Evolutionary conservation across 2,888 invertebrate genomes (phyloP).

Genomic region (Chymomyza caudatula): DNA sequence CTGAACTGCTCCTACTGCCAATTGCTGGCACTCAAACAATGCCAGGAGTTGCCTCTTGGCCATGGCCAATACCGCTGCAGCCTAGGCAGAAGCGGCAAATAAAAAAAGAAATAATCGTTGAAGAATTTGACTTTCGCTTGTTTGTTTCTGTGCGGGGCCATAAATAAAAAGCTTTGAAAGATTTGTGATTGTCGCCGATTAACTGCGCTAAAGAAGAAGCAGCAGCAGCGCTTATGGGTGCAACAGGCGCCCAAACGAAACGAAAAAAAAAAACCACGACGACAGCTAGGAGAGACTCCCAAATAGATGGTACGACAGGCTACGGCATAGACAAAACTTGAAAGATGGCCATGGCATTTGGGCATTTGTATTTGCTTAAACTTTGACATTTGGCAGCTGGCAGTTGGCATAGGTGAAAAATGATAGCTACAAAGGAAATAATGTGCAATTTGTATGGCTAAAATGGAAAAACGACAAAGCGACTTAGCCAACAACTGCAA

Average conservation of each 20-base stretch:
- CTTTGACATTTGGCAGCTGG: slow-evolving; percentile 70
- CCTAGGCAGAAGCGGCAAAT: slow-evolving; percentile 51
- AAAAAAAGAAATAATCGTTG: slow-evolving; percentile 59
- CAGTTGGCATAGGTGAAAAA: not conserved
- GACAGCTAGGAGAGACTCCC: not conserved
- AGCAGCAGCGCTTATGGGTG: slow-evolving; percentile 53
- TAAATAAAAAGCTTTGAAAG: slow-evolving; percentile 60
- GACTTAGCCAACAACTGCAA: slow-evolving; percentile 8
- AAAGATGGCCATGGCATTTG: slow-evolving; percentile 15
- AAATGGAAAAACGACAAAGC: not conserved
- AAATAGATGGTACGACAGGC: not conserved
- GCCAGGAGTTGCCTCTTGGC: slow-evolving; percentile 10
- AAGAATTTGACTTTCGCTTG: slow-evolving; percentile 72
- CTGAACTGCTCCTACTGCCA: slow-evolving; percentile 40
- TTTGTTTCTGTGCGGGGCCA: slow-evolving; percentile 53
- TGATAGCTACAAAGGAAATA: not conserved
- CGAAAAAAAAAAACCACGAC: slow-evolving; percentile 48
- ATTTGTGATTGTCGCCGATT: slow-evolving; percentile 72
- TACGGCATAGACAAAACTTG: not conserved
- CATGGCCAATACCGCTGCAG: slow-evolving; percentile 17
- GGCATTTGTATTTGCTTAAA: slow-evolving; percentile 65
- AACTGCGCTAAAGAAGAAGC: slow-evolving; percentile 52
- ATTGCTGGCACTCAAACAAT: slow-evolving; percentile 5
- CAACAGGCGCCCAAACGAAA: slow-evolving; percentile 45
- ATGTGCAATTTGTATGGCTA: not conserved